Percentiles rank a stretch among this genome's conserved stretches.
Evolutionary conservation across 2,888 invertebrate species (phyloP).

Genomic region (Leucophora obtusa): DNA sequence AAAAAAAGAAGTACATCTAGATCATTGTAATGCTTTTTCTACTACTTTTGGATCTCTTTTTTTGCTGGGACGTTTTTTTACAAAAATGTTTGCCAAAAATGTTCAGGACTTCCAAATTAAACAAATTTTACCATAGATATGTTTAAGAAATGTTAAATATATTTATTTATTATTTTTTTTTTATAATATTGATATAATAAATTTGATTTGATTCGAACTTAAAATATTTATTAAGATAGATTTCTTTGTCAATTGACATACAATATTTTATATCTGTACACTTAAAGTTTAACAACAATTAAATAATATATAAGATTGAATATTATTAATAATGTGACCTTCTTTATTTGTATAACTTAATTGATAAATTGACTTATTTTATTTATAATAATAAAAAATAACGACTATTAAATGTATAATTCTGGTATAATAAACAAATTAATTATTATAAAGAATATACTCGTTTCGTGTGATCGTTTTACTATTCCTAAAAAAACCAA

Average conservation of each 20-base stretch:
- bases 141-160: background rate
- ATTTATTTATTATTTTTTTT: conserved; percentile 27
- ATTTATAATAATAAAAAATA: background rate
- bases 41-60: too few relatives aligned
- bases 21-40: too few relatives aligned
- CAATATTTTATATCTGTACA: conserved; percentile 17
- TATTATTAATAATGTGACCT: conserved; percentile 29
- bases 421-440: background rate
- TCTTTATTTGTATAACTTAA: conserved; percentile 33
- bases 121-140: background rate
- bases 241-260: conserved; percentile 20
- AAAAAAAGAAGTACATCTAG: too few relatives aligned
- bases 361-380: conserved; percentile 41
- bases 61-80: too few relatives aligned
- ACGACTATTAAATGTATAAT: background rate
- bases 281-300: conserved; percentile 32
- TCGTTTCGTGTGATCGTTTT: background rate
- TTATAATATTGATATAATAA: conserved; percentile 33
- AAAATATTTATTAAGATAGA: conserved; percentile 38
- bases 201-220: conserved; percentile 54
- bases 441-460: background rate
- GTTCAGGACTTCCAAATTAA: too few relatives aligned
- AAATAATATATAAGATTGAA: background rate
- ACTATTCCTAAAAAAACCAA: background rate
- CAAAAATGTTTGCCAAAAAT: too few relatives aligned